Evolutionary conservation across 2,797 vertebrate species (phyloP), one percentile per base, ranked within the genome.

Genomic region (Poecilia gillii): DNA sequence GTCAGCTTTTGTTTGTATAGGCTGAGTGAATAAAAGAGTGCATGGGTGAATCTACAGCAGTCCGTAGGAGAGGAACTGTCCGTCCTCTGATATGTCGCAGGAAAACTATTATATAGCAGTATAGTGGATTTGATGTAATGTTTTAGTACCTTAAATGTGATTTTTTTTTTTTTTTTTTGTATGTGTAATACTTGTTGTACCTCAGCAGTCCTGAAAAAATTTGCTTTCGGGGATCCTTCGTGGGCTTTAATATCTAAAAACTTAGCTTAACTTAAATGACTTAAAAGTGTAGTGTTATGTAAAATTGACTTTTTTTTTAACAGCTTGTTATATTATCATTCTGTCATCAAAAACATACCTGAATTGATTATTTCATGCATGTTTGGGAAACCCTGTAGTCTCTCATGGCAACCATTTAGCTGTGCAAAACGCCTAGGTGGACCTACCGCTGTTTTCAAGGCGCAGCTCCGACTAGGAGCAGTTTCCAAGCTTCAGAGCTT

Each of bases 1-100:
- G 59, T 39, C 59, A 73, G 53, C 51, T 77, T 1, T 46, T 73
- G 68, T 47, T 71, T 53, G 51, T 59, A 68, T 31, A 36, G 41
- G 14, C 36, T 59, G 57, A 59, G 28, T 59, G 55, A 59, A 59
- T 59, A 28, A 4, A 59, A 28, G 3, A n/a, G n/a, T 59, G 57
- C 25, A 4, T 28, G 33, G 55, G n/a, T 68, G 77, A 74, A 49
- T 43, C 23, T 64, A 66, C 66, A 68, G 25, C 33, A 25, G 41
- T 14, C 43, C 64, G 0, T 51, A 2, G 72, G 5, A 68, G 25
- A 71, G 25, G 16, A 81, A 28, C 25, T 1, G 59, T 49, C 33
- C 4, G 53, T 75, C n/a, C n/a, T 57, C 55, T 28, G 70, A 53
- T 23, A 75, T 55, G 43, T 28, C 20, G 25, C 41, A 46, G 55